phyloP scores from a whole-genome alignment of 2,888 invertebrate genomes.

The Lasiommata megera region DNA sequence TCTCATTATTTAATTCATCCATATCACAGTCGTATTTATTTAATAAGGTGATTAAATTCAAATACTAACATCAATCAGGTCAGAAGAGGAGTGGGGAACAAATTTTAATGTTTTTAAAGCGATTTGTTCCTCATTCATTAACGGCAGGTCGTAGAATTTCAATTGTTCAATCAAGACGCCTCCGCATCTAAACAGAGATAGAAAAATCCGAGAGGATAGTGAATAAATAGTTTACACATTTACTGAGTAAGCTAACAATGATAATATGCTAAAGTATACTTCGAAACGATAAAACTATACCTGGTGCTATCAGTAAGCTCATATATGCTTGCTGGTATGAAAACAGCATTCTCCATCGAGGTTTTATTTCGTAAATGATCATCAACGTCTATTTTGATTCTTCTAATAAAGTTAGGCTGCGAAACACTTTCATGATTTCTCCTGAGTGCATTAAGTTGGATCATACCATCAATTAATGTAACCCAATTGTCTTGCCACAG shows the following conservation, averaged over 20 bases:
- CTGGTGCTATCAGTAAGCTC: not conserved
- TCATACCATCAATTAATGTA: slow-evolving; percentile 89
- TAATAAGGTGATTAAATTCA: not conserved
- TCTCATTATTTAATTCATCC: too few relatives aligned
- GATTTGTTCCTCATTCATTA: slow-evolving; percentile 26
- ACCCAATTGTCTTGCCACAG: slow-evolving; percentile 90
- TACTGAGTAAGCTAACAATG: too few relatives aligned
- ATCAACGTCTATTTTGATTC: slow-evolving; percentile 43
- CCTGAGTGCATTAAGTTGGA: slow-evolving; percentile 88
- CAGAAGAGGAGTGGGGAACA: slow-evolving; percentile 38
- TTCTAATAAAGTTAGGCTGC: slow-evolving; percentile 76
- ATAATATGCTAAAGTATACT: not conserved
- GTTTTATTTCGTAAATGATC: slow-evolving; percentile 33
- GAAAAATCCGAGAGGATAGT: too few relatives aligned
- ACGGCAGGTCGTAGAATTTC: slow-evolving; percentile 39
- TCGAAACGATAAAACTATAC: not conserved
- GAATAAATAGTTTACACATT: too few relatives aligned
- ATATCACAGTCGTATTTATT: too few relatives aligned
- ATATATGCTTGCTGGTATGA: slow-evolving; percentile 36
- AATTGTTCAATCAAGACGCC: slow-evolving; percentile 48
- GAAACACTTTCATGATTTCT: slow-evolving; percentile 81
- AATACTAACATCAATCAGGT: slow-evolving; percentile 40
- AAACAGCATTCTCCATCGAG: slow-evolving; percentile 20
- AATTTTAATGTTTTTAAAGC: slow-evolving; percentile 40
- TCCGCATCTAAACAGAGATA: slow-evolving; percentile 46